A percentile compares a stretch with the other conserved stretches of the same genome.
These are phyloP conservation scores for Lasioglossum figueresi DNA, from an alignment of 2,888 invertebrate genomes.

Conservation along the genomic window DNA sequence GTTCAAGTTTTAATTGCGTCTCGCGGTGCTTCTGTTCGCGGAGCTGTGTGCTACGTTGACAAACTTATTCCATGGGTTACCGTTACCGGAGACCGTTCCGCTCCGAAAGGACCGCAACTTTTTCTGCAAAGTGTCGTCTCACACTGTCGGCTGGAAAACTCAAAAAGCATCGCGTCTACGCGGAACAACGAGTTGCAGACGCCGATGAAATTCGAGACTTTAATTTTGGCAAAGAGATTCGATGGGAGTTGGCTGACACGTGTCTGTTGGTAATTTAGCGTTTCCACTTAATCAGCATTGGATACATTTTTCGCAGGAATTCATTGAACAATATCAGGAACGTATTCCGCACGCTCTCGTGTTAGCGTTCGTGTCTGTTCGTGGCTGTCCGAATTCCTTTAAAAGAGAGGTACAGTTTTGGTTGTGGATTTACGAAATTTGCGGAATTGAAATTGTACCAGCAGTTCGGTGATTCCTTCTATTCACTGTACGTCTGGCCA, in stretches of 20 bases:
- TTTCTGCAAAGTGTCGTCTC: background rate
- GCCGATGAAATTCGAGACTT: background rate
- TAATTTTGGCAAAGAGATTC: background rate
- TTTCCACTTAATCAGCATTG: background rate
- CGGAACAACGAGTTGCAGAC: background rate
- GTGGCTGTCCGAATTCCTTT: background rate
- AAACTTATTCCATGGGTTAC: constrained; percentile 71
- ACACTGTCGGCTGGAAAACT: background rate
- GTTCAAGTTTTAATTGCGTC: constrained; percentile 79
- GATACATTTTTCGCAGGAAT: background rate
- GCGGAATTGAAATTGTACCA: constrained; percentile 2
- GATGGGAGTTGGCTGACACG: background rate
- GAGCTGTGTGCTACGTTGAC: constrained; percentile 63
- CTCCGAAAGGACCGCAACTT: background rate
- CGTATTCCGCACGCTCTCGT: background rate
- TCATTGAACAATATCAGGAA: background rate
- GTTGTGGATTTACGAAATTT: constrained; percentile 5
- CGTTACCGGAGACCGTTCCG: constrained; percentile 60
- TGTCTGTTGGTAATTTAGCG: background rate
- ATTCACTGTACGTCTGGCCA: background rate
- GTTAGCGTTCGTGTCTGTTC: background rate
- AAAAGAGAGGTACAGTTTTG: background rate
- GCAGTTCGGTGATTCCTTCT: background rate
- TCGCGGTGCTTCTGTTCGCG: constrained; percentile 52
- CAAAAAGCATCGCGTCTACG: background rate